Base-by-base conservation (phyloP, 2,888 invertebrate genomes). In the Acronicta leporina region DNA sequence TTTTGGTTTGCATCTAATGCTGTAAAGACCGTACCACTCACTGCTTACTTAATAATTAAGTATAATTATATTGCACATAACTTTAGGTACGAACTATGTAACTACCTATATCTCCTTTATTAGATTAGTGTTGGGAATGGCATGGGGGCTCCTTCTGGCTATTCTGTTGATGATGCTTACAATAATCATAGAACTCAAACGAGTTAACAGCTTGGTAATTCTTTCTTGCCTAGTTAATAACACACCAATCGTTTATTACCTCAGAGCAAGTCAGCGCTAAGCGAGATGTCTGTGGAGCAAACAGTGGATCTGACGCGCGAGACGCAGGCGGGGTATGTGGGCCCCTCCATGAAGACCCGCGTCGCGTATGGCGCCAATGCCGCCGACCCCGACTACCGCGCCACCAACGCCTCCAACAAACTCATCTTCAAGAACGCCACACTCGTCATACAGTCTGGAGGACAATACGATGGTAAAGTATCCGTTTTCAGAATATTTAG, bases 391-490 rank as follows among this genome's bases (percentile, higher is more conserved):
- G 98, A 98, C 87, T 99, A 99, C 87, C 95, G 96, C 67, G 96
- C 97, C 0, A 96, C 95, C 15, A 95, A 95, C 70, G 92, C 94
- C n/a, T 96, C 97, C 6, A 96, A 97, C 81, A 90, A 95, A 7
- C 89, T 91, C 45, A 96, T 99, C 30, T 96, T 96, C 52, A 95
- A 95, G 54, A 96, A 97, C 70, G 97, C 97, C 67, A 96, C 99
- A 0, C 95, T 99, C 63, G 96, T 99, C 30, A 96, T 99, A 75
- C 99, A 99, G 84, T 99, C 99, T 1, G 99, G 99, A 14, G 99
- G 98, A 52, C 99, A 99, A 88, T 99, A 99, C 90, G 95, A 95
- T 67, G 97, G 97, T 97, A 68, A 80, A 66, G 20, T 20, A 20
- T 20, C 20, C 20, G 4, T 20, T 20, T 20, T 2, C 20, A 3